These are phyloP conservation scores for Gnathonemus longibarbis DNA, from an alignment of 2,113 vertebrate genomes.

Conservation along the genomic window DNA sequence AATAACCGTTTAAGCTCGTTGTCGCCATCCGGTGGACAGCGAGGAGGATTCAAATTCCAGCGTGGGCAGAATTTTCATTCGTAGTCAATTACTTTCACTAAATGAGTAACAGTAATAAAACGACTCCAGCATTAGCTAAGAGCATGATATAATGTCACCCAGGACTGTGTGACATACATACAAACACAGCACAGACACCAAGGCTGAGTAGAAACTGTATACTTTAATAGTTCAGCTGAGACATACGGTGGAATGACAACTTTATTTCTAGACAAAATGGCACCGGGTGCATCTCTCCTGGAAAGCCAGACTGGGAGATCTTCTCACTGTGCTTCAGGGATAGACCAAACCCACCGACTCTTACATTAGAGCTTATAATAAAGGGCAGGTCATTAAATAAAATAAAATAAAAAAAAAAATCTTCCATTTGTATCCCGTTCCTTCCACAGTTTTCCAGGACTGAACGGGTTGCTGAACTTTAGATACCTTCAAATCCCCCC, in stretches of 20 bases:
- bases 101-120: not conserved
- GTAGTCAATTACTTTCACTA: not conserved
- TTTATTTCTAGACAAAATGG: not conserved
- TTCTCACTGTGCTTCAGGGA: not conserved
- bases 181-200: not conserved
- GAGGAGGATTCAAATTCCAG: not conserved
- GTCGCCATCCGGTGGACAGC: not conserved
- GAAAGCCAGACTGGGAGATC: not conserved
- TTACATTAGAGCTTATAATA: not conserved
- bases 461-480: not conserved
- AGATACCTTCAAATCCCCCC: not conserved
- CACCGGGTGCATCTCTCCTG: not conserved
- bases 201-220: not conserved
- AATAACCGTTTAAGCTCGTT: not conserved
- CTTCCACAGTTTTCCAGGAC: not conserved
- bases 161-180: not conserved
- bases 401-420: not conserved
- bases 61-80: not conserved
- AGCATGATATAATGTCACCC: not conserved
- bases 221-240: constrained; percentile 13
- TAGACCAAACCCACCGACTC: not conserved
- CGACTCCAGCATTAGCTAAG: not conserved
- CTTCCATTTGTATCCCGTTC: not conserved
- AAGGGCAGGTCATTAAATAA: not conserved
- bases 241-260: constrained; percentile 5